Percentiles rank a stretch among this genome's conserved stretches.
phyloP scores from a whole-genome alignment of 1,140 invertebrate genomes.

The Aradophagus sp. region DNA sequence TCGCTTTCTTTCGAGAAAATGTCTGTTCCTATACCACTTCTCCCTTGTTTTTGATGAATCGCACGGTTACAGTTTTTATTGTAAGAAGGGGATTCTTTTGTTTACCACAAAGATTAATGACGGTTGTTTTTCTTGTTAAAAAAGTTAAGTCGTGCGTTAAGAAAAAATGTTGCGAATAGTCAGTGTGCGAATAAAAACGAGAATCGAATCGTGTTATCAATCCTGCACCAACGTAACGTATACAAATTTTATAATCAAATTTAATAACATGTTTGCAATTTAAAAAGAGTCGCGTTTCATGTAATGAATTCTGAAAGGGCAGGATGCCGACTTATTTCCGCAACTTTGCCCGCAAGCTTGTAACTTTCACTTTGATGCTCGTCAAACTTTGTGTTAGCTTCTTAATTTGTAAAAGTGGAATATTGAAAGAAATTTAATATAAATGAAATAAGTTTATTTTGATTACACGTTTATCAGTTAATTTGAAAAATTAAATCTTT shows the following conservation, averaged over 20 bases:
- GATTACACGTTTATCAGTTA: no score
- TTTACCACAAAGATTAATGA: conserved; percentile 2
- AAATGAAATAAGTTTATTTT: no score
- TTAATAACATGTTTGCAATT: conserved; percentile 22
- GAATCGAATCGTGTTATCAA: conserved; percentile 28
- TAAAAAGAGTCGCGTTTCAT: conserved; percentile 10
- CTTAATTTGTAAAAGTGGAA: no score
- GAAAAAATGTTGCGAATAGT: conserved; percentile 23
- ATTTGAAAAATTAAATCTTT: no score
- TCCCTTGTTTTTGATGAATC: conserved; percentile 21
- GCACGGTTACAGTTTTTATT: conserved; percentile 8
- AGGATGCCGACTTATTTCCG: no score
- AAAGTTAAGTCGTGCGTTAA: conserved; percentile 14
- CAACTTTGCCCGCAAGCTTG: no score
- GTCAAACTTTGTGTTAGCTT: no score
- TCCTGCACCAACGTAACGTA: conserved; percentile 6
- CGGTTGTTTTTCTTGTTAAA: conserved; percentile 21
- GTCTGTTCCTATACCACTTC: background rate
- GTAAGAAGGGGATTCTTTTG: background rate
- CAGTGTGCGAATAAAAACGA: conserved; percentile 12
- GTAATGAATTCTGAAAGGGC: no score
- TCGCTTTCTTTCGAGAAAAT: background rate
- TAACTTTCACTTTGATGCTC: no score
- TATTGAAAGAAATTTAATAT: no score
- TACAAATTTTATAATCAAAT: conserved; percentile 20